A percentile compares a stretch with the other conserved stretches of the same genome.
Conservation (phyloP, 2,888 invertebrate species). For the Oxycera nigricornis region DNA sequence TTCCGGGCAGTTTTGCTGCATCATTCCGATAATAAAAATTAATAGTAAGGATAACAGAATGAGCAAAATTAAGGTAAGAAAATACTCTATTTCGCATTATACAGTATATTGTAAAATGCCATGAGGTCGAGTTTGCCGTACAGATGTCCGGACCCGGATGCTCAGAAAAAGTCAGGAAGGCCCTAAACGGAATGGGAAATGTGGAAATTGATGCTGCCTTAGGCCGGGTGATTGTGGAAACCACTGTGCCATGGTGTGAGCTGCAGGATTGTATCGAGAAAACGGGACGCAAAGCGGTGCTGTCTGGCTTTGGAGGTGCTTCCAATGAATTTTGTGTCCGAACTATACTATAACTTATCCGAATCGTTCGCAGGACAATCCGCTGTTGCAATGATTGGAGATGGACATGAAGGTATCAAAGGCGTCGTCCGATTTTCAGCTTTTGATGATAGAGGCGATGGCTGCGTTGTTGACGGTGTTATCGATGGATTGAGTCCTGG, state of each 20-base stretch:
- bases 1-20: too few species aligned
- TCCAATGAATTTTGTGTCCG: too few species aligned
- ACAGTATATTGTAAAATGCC: neutral
- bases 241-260: conserved; percentile 59
- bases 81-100: neutral
- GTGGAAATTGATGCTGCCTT: conserved; percentile 55
- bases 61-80: conserved; percentile 54
- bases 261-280: conserved; percentile 63
- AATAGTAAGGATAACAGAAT: too few species aligned
- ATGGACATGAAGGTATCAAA: conserved; percentile 63
- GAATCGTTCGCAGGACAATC: conserved; percentile 60
- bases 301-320: conserved; percentile 84
- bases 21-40: too few species aligned
- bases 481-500: conserved; percentile 79
- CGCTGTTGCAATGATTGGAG: conserved; percentile 78
- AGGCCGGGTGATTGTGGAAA: conserved; percentile 57
- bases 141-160: conserved; percentile 69
- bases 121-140: conserved; percentile 71
- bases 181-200: conserved; percentile 60
- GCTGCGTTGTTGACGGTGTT: conserved; percentile 82
- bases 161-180: conserved; percentile 63
- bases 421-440: conserved; percentile 79
- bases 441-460: conserved; percentile 57
- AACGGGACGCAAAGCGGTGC: conserved; percentile 76
- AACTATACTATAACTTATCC: neutral